Evolutionary conservation across 2,113 vertebrate species (phyloP).

Genomic region (Amazona guildingii): DNA sequence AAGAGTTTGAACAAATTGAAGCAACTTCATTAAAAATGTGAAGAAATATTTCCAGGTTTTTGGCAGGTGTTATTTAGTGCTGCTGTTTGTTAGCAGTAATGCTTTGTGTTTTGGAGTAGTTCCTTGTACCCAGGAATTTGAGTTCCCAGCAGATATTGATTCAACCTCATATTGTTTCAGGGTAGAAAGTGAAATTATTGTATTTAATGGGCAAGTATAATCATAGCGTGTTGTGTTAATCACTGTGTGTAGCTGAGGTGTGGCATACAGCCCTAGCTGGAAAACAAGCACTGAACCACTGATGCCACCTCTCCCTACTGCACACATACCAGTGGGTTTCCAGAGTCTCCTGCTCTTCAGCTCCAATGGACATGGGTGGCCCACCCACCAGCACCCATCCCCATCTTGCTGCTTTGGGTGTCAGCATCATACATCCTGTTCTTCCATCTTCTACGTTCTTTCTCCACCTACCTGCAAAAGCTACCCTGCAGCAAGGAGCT

Average conservation of each 20-base stretch:
- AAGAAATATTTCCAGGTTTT: background rate
- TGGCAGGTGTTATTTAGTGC: background rate
- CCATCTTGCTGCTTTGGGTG: background rate
- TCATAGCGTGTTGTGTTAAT: background rate
- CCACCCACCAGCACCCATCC: background rate
- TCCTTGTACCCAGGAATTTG: background rate
- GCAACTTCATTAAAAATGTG: background rate
- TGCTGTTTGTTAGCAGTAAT: background rate
- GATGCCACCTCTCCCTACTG: background rate
- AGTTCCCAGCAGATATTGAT: background rate
- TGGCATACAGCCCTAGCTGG: background rate
- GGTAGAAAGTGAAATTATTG: background rate
- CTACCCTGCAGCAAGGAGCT: background rate
- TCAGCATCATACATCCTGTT: background rate
- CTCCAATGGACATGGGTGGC: background rate
- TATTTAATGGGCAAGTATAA: background rate
- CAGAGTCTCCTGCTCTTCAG: background rate
- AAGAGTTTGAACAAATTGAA: background rate
- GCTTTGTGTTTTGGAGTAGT: background rate
- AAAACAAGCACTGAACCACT: rapidly evolving
- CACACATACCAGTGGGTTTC: rapidly evolving
- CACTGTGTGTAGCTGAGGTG: background rate
- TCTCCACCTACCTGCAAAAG: background rate
- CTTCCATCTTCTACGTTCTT: background rate
- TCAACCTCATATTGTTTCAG: background rate